Percentiles rank a stretch among this genome's conserved stretches.
These are phyloP conservation scores for Lagopus muta DNA, from an alignment of 2,113 vertebrate genomes.

Conservation along the genomic window DNA sequence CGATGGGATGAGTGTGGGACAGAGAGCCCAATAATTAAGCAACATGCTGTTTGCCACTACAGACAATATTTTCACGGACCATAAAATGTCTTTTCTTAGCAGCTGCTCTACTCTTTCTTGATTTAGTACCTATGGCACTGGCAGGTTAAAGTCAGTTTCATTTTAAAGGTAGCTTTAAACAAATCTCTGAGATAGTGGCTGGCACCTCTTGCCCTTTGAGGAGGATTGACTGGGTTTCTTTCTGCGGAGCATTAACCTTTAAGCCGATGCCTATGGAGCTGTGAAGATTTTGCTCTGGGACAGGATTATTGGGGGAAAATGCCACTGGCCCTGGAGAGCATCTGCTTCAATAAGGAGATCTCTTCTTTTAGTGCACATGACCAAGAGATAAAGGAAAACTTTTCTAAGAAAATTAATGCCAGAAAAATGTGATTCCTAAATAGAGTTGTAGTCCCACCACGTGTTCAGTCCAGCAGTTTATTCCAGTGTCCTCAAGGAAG, in stretches of 20 bases:
- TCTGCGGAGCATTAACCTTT: neutral
- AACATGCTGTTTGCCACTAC: neutral
- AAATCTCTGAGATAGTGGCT: neutral
- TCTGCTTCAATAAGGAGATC: neutral
- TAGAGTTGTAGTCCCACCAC: neutral
- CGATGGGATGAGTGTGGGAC: neutral
- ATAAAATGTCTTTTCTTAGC: neutral
- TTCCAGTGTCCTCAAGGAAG: neutral
- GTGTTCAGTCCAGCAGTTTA: neutral
- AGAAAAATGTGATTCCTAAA: neutral
- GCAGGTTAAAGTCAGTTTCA: conserved; percentile 12
- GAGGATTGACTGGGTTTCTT: neutral
- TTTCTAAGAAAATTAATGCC: neutral
- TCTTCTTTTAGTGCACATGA: neutral
- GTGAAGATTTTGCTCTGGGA: neutral
- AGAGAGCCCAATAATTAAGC: neutral
- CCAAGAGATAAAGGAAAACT: neutral
- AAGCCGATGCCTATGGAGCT: neutral
- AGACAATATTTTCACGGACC: neutral
- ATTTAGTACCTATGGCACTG: neutral
- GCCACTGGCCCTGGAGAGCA: fast-evolving
- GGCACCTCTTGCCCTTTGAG: neutral
- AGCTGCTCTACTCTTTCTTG: neutral
- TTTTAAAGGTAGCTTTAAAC: conserved; percentile 11
- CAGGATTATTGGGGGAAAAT: neutral